Conservation (phyloP, 1,140 invertebrate genomes). For the Battus philenor region DNA sequence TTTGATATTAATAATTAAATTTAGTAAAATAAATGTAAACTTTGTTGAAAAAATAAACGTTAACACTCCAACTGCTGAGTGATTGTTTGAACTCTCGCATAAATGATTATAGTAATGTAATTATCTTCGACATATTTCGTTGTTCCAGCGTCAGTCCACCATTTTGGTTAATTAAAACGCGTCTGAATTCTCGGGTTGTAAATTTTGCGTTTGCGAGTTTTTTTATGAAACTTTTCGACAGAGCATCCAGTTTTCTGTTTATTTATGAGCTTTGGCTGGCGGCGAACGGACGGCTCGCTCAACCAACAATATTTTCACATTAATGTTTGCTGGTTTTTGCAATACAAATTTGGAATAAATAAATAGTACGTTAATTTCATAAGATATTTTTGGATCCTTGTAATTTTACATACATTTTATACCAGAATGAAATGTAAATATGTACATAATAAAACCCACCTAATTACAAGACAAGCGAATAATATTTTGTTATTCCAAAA, state of each 20-base stretch:
- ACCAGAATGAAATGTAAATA: too few relatives aligned
- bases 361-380: too few relatives aligned
- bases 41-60: too few relatives aligned
- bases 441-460: too few relatives aligned
- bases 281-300: constrained; percentile 45
- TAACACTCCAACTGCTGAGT: too few relatives aligned
- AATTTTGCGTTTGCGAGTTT: constrained; percentile 62
- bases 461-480: too few relatives aligned
- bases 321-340: constrained; percentile 52
- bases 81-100: too few relatives aligned
- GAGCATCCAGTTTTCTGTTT: constrained; percentile 67
- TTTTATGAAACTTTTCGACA: constrained; percentile 67
- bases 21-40: too few relatives aligned
- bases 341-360: constrained; percentile 41
- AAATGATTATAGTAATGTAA: constrained; percentile 25
- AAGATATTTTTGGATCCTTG: too few relatives aligned
- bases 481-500: too few relatives aligned
- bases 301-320: constrained; percentile 64
- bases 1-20: too few relatives aligned
- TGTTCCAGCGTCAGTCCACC: constrained; percentile 24
- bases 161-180: constrained; percentile 68
- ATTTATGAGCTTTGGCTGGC: constrained; percentile 68
- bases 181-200: constrained; percentile 58
- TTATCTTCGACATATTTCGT: constrained; percentile 27
- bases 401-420: too few relatives aligned